phyloP scores from a whole-genome alignment of 2,113 vertebrate genomes.

The Paraplagusia blochii region DNA sequence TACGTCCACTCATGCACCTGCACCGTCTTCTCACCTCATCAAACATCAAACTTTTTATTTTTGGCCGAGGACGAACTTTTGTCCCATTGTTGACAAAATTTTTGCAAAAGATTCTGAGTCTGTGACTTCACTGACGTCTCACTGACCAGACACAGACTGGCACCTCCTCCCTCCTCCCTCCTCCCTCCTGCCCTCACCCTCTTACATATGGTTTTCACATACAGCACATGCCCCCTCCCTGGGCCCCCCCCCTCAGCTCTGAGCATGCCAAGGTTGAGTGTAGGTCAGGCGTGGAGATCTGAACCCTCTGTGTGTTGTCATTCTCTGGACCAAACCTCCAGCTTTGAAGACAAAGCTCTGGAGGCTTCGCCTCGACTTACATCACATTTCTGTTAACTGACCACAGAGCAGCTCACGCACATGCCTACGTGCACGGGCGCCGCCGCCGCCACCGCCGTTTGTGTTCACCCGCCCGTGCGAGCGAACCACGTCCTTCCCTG shows the following conservation, averaged over 20 bases:
- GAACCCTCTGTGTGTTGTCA: conserved; percentile 39
- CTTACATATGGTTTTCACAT: conserved; percentile 63
- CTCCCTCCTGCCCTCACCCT: conserved; percentile 44
- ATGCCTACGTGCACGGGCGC: conserved; percentile 4
- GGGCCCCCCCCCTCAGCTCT: background rate
- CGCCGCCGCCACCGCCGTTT: too few relatives aligned
- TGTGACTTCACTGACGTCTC: conserved; percentile 50
- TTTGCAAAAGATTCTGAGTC: too few relatives aligned
- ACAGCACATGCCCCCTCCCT: conserved; percentile 23
- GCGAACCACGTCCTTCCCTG: conserved; percentile 50
- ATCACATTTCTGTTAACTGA: conserved; percentile 27
- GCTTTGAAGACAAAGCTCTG: conserved; percentile 33
- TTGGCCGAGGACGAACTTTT: too few relatives aligned
- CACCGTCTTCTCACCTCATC: too few relatives aligned
- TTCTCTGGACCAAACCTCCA: conserved; percentile 30
- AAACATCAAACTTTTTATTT: too few relatives aligned
- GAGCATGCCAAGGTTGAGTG: conserved; percentile 42
- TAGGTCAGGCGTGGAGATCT: conserved; percentile 42
- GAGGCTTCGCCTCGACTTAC: conserved; percentile 32
- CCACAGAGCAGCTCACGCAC: conserved; percentile 30
- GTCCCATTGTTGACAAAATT: too few relatives aligned
- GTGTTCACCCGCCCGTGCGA: too few relatives aligned
- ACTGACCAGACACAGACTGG: conserved; percentile 60
- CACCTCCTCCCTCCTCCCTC: conserved; percentile 46
- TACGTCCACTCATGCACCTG: too few relatives aligned